phyloP scores from a whole-genome alignment of 2,888 invertebrate genomes.

The Aromia moschata region DNA sequence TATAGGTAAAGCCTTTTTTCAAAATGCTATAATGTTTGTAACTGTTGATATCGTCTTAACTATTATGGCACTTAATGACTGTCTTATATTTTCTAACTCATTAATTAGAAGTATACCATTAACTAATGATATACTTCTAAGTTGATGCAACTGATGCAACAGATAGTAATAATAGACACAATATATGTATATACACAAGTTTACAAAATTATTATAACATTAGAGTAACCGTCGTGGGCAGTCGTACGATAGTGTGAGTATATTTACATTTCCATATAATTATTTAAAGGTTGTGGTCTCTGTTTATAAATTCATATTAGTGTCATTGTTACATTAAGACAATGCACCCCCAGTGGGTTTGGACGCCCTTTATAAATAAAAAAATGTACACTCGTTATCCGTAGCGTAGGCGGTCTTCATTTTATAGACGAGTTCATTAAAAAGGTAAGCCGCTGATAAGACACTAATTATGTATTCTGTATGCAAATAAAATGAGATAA shows the following conservation, averaged over 20 bases:
- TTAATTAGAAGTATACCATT: not conserved
- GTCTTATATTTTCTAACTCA: too few relatives aligned
- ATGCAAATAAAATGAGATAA: constrained; percentile 8
- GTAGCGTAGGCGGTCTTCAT: constrained; percentile 15
- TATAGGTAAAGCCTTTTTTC: too few relatives aligned
- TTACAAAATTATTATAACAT: constrained; percentile 20
- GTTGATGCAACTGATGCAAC: constrained; percentile 5
- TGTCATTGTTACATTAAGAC: constrained; percentile 51
- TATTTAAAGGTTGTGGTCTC: constrained; percentile 29
- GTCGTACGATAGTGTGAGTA: constrained; percentile 39
- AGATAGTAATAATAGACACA: not conserved
- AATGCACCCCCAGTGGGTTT: constrained; percentile 47
- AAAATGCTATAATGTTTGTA: too few relatives aligned
- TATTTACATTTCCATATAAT: constrained; percentile 36
- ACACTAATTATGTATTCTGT: constrained; percentile 17
- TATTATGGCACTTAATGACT: not conserved
- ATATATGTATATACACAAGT: constrained; percentile 9
- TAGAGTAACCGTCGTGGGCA: constrained; percentile 31
- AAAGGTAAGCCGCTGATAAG: constrained; percentile 19
- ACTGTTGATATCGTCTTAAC: not conserved
- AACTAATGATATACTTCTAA: too few relatives aligned
- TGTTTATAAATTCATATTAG: constrained; percentile 49
- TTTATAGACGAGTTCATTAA: constrained; percentile 17
- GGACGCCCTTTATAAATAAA: constrained; percentile 35
- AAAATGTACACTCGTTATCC: constrained; percentile 24